Evolutionary conservation across 1,140 invertebrate genomes (phyloP).

Genomic region (Coenobita brevimanus): DNA sequence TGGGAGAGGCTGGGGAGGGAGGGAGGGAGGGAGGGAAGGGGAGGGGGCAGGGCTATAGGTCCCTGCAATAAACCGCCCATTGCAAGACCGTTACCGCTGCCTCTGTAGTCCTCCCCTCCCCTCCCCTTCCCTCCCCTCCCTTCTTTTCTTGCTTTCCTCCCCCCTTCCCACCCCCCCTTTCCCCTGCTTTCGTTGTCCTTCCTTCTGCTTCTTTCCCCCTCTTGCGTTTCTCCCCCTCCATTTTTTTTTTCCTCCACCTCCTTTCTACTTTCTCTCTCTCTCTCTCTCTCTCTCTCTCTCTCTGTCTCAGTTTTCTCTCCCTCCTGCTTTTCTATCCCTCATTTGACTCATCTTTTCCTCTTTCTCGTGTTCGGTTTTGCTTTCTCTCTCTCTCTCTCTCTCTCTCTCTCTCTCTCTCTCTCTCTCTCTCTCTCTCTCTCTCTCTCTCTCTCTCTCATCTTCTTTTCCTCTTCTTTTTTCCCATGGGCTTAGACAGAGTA

Average conservation of each 20-base stretch:
- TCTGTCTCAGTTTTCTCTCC: background rate
- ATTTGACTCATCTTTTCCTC: background rate
- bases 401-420: background rate
- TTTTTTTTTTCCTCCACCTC: conserved; percentile 1
- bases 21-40: too few relatives aligned
- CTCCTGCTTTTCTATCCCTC: too few relatives aligned
- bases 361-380: background rate
- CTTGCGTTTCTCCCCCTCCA: conserved; percentile 17
- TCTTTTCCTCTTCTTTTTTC: background rate
- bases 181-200: background rate
- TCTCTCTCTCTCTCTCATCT: background rate
- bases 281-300: conserved; percentile 24
- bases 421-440: background rate
- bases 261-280: background rate
- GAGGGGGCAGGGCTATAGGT: background rate
- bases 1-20: too few relatives aligned
- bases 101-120: conserved; percentile 16
- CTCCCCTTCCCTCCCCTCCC: conserved; percentile 5
- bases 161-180: too few relatives aligned
- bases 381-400: background rate
- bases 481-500: background rate
- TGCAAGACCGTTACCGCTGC: conserved; percentile 40
- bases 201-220: background rate
- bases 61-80: conserved; percentile 31
- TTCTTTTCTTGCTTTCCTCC: background rate